Evolutionary conservation across 1,140 invertebrate species (phyloP).

Genomic region (Drosophila murphyi): DNA sequence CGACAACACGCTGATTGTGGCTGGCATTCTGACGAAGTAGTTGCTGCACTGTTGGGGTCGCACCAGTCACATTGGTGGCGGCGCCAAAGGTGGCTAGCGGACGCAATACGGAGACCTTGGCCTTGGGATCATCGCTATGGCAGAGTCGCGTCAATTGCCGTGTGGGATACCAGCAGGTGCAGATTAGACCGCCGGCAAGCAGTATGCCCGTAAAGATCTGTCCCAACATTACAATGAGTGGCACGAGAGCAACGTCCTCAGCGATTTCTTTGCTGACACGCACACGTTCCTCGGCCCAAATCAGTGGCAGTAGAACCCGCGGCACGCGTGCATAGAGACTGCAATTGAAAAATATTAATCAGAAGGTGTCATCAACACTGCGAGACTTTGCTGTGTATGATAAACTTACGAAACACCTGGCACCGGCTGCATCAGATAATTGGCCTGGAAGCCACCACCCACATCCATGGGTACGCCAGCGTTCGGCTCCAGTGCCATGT

Average conservation of each 20-base stretch:
- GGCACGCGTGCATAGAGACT: conserved; percentile 89
- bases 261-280: conserved; percentile 86
- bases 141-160: conserved; percentile 67
- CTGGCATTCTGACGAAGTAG: conserved; percentile 26
- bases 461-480: conserved; percentile 90
- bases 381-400: neutral
- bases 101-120: conserved; percentile 57
- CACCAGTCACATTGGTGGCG: conserved; percentile 1
- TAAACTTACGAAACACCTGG: conserved; percentile 87
- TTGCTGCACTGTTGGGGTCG: conserved; percentile 14
- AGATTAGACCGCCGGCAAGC: conserved; percentile 69
- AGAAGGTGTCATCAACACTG: neutral
- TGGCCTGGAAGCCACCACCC: conserved; percentile 90
- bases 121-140: conserved; percentile 75
- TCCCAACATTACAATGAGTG: conserved; percentile 69
- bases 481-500: conserved; percentile 90
- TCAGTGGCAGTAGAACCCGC: conserved; percentile 89
- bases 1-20: conserved; percentile 57
- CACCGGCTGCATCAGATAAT: conserved; percentile 89
- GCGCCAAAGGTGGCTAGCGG: conserved; percentile 56
- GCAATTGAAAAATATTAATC: conserved; percentile 67
- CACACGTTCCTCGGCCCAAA: conserved; percentile 91
- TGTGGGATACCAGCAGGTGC: conserved; percentile 81
- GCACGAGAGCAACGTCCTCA: conserved; percentile 67
- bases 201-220: conserved; percentile 75